Base-by-base conservation (phyloP, 2,888 invertebrate genomes). In the Fabriciana adippe region DNA sequence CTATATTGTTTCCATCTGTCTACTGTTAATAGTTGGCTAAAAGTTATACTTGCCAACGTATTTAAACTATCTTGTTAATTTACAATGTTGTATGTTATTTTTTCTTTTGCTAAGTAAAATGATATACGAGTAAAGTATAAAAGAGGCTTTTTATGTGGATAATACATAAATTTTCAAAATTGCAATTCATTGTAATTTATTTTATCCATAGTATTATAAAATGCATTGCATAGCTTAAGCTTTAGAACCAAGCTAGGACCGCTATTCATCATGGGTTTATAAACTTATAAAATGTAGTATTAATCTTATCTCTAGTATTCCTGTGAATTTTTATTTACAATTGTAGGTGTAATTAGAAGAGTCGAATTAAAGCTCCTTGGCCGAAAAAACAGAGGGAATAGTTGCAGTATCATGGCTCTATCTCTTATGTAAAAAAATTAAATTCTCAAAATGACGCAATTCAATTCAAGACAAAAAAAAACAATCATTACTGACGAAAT, bases 1-100 rank as follows among this genome's bases (percentile, higher is more conserved):
- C 60, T 55, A 61, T 55, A 26, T 50, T 47, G 60, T 54, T 66
- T 18, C 55, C 48, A 60, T 66, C 14, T 51, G 55, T 61, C 26
- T 45, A 59, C n/a, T 59, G n/a, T 26, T n/a, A 26, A 26, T 6
- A 48, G 0, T 16, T 26, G 26, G 26, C n/a, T 31, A 59, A 13
- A n/a, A 59, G 3, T 18, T 26, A 16, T 8, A 59, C 13, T 16
- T 26, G 16, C 26, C 16, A n/a, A 11, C 35, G 6, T 14, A 59
- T 48, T 59, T 54, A 21, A 21, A 47, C 26, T 15, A 47, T n/a
- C 47, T n/a, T 45, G 1, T 21, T 53, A 21, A 6, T 53, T 53
- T 53, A 16, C 1, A 53, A 21, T 21, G 3, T 13, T 11, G 14
- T 21, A 15, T 21, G 2, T 0, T 18, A 18, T 6, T 11, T 21